Conservation (phyloP, 2,797 vertebrate species). For the Eulemur albifrons region DNA sequence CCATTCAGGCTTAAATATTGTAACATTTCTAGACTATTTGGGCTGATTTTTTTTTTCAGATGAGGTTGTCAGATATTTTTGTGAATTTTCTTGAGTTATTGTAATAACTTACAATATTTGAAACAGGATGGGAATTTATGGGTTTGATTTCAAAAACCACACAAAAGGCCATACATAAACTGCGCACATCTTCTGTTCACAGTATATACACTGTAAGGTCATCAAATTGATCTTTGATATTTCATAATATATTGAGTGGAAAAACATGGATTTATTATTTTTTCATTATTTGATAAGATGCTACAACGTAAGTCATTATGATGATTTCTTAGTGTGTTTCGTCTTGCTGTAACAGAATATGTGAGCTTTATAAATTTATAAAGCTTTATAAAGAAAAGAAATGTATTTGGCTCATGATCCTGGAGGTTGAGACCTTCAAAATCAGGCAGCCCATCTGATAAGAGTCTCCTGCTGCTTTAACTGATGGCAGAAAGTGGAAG, state of each 20-base stretch:
- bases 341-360: neutral
- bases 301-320: neutral
- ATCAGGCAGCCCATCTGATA: neutral
- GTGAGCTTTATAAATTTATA: too few species aligned
- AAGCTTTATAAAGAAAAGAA: neutral
- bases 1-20: conserved; percentile 85
- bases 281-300: conserved; percentile 29
- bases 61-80: conserved; percentile 90
- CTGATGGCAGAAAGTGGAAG: neutral
- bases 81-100: conserved; percentile 93
- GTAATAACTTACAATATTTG: conserved; percentile 88
- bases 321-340: neutral
- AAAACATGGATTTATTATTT: neutral
- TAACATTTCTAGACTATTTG: conserved; percentile 82
- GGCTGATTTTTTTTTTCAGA: conserved; percentile 88
- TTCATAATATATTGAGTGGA: conserved; percentile 1
- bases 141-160: conserved; percentile 44
- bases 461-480: neutral
- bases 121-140: conserved; percentile 79
- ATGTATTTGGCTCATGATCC: neutral
- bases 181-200: neutral
- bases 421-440: neutral
- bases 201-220: neutral
- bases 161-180: neutral
- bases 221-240: conserved; percentile 3